phyloP scores from a whole-genome alignment of 2,113 vertebrate species.

The Genyomyrus donnyi region DNA sequence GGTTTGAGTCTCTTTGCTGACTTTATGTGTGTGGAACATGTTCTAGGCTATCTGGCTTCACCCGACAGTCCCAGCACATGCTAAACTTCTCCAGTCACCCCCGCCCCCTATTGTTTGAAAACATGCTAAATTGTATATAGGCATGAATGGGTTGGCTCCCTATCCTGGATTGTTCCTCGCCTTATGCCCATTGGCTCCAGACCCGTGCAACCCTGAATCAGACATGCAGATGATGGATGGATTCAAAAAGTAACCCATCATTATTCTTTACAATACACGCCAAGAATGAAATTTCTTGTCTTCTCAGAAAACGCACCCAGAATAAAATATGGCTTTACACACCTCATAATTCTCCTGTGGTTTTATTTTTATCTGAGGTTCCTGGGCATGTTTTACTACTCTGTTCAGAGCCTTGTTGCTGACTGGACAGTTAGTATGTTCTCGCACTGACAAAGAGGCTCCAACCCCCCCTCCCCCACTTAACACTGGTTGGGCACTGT shows the following conservation, averaged over 20 bases:
- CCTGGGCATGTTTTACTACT: slow-evolving; percentile 27
- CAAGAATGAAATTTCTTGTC: neutral
- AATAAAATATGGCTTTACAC: neutral
- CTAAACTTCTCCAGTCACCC: neutral
- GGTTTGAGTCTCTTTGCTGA: neutral
- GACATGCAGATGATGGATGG: neutral
- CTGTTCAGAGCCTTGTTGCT: slow-evolving; percentile 21
- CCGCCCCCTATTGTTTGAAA: neutral
- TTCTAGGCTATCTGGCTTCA: neutral
- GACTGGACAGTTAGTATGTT: slow-evolving; percentile 18
- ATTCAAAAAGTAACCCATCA: neutral
- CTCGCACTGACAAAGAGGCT: neutral
- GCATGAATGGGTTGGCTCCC: neutral
- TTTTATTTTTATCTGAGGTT: slow-evolving; percentile 12
- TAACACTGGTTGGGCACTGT: slow-evolving; percentile 18
- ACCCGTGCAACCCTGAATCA: neutral
- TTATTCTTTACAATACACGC: neutral
- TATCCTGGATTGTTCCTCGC: neutral
- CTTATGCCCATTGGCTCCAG: neutral
- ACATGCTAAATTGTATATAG: neutral
- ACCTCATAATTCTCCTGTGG: neutral
- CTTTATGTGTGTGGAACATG: neutral
- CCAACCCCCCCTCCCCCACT: neutral
- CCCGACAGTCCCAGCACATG: neutral
- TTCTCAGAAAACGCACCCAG: neutral